Percentiles rank a stretch among this genome's conserved stretches.
Evolutionary conservation across 2,888 invertebrate genomes (phyloP).

Genomic region (Globia sparganii): DNA sequence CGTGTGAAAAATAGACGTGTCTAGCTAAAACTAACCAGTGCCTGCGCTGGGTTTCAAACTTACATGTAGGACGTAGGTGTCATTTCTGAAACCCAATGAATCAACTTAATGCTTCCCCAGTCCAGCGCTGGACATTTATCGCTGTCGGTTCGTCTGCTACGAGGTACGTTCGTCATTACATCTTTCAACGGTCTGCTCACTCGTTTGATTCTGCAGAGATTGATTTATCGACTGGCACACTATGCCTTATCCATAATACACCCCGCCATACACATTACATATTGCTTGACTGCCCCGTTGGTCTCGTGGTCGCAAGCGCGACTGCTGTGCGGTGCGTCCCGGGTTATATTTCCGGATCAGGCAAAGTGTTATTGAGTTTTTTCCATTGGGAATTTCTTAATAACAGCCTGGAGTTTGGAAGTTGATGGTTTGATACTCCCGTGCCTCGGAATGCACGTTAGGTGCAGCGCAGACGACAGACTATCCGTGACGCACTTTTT

Average conservation of each 20-base stretch:
- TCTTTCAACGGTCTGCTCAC: neutral
- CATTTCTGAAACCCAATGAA: conserved; percentile 11
- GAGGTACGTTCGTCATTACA: neutral
- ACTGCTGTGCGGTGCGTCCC: no score
- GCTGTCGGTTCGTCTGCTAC: conserved; percentile 8
- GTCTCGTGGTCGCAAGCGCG: no score
- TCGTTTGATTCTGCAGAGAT: conserved; percentile 2
- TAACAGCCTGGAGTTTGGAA: no score
- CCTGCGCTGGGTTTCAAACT: neutral
- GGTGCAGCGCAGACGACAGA: no score
- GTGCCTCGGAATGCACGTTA: no score
- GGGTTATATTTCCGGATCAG: no score
- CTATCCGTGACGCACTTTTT: no score
- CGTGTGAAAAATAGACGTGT: neutral
- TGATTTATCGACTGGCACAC: neutral
- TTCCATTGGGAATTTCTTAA: no score
- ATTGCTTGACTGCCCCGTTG: no score
- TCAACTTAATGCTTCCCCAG: conserved; percentile 13
- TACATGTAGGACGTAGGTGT: neutral
- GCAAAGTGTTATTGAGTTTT: no score
- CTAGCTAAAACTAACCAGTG: neutral
- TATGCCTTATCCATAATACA: neutral
- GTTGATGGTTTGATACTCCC: no score
- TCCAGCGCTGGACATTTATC: conserved; percentile 17
- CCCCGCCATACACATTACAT: no score